Evolutionary conservation across 1,140 invertebrate species (phyloP), one percentile per base, ranked within the genome.

Genomic region (Radopholus similis): DNA sequence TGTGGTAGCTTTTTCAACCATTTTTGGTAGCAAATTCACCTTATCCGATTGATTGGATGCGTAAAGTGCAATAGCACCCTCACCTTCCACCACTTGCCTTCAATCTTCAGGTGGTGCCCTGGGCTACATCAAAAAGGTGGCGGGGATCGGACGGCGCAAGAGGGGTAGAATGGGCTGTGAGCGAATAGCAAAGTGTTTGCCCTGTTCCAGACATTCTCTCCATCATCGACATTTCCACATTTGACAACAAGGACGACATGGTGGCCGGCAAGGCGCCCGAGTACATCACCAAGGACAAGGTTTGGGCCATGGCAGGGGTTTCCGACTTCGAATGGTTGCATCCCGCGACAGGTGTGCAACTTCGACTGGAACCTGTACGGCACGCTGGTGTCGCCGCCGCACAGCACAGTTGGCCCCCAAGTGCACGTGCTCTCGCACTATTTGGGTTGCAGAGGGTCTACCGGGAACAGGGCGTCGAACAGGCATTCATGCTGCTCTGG

Each of bases 401-500:
- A 94, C 83, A 94, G 91, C 58, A 91, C 89, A 28, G 62, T 55
- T 34, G 37, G 35, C 21, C 8, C 2, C 18, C 51, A 2, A 4
- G 11, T 42, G n/a, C 23, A 58, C 15, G n/a, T 44, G 15, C n/a
- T n/a, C n/a, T n/a, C n/a, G n/a, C n/a, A 8, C 51, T 5, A 42
- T 62, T 54, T 44, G 26, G 11, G 15, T 26, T 63, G 32, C 26
- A 65, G 62, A 91, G 96, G 66, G 93, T 97, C 8, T 97, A 97
- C 81, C 83, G 85, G 42, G 84, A 86, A 65, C 87, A 91, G 82
- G 93, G 95, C 78, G 93, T 98, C 2, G 89, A 94, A 83, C 93
- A 95, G 84, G 91, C 92, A 0, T 98, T 98, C 86, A 94, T 97
- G 83, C 86, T 97, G 13, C 84, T 95, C 6, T 84, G 97, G 9